These are phyloP conservation scores for Pseudorhiza aurosa DNA, from an alignment of 30 jellyfish, hydroid and myxozoan species.

Conservation along the genomic window DNA sequence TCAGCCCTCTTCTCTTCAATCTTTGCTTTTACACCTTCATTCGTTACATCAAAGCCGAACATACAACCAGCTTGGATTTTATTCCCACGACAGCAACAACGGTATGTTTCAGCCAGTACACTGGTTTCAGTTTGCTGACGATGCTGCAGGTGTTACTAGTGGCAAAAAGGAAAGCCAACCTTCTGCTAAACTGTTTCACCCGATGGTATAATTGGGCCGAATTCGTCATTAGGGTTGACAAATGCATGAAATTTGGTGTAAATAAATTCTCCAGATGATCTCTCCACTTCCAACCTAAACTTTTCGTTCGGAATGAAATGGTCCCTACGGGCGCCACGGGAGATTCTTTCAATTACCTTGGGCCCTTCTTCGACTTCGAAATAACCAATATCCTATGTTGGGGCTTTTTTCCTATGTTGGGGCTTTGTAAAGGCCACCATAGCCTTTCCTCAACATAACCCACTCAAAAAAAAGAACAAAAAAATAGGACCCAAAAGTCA, in stretches of 20 bases:
- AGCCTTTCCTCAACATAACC: too few species aligned
- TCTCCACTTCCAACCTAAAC: constrained; percentile 19
- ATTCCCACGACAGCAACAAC: neutral
- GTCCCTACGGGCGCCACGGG: neutral
- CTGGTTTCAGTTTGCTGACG: constrained; percentile 44
- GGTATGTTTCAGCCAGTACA: neutral
- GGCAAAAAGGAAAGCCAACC: constrained; percentile 12
- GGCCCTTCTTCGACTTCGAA: constrained; percentile 8
- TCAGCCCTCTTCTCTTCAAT: constrained; percentile 28
- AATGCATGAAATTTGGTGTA: constrained; percentile 13
- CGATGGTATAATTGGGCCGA: constrained; percentile 35
- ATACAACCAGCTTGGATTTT: constrained; percentile 23
- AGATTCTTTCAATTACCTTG: constrained; percentile 21
- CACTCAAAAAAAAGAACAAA: too few species aligned
- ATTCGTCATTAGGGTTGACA: constrained; percentile 4
- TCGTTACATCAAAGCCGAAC: constrained; percentile 12
- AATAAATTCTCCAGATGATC: neutral
- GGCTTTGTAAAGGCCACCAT: too few species aligned
- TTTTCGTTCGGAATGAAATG: neutral
- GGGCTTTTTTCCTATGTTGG: too few species aligned
- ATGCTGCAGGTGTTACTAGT: constrained; percentile 33
- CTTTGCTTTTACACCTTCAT: constrained; percentile 21
- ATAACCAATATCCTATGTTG: neutral
- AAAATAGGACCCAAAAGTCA: too few species aligned
- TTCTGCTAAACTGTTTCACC: constrained; percentile 30